Conservation (phyloP, 2,797 vertebrate genomes). For the Brachyalestes nurse region DNA sequence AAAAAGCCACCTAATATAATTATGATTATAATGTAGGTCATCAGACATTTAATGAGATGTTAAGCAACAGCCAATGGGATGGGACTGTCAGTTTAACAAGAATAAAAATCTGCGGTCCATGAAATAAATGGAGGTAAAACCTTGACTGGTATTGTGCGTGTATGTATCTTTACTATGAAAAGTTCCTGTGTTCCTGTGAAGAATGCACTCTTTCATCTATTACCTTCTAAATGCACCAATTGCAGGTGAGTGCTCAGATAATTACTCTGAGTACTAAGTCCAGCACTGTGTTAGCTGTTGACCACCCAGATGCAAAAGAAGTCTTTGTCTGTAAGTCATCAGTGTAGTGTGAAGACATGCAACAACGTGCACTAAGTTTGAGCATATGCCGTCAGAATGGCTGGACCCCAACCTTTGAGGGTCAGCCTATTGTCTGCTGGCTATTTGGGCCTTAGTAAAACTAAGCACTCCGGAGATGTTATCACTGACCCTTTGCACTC, state of each 20-base stretch:
- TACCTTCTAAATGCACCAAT: background rate
- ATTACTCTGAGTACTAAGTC: background rate
- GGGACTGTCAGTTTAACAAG: too few species aligned
- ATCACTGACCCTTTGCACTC: slow-evolving; percentile 50
- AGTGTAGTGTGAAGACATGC: slow-evolving; percentile 15
- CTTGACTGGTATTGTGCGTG: too few species aligned
- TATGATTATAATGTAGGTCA: too few species aligned
- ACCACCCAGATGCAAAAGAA: slow-evolving; percentile 47
- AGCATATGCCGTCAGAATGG: slow-evolving; percentile 29
- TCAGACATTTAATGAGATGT: too few species aligned
- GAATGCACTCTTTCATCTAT: background rate
- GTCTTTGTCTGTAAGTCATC: slow-evolving; percentile 21
- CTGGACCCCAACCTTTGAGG: slow-evolving; percentile 41
- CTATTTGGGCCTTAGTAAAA: slow-evolving; percentile 52
- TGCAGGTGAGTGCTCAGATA: background rate
- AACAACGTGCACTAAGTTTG: slow-evolving; percentile 18
- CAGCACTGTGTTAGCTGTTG: background rate
- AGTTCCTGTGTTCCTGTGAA: background rate
- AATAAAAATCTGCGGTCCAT: too few species aligned
- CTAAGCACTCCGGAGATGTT: slow-evolving; percentile 56
- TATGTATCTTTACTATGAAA: too few species aligned
- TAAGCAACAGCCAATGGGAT: too few species aligned
- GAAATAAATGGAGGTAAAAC: too few species aligned
- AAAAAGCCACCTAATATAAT: too few species aligned
- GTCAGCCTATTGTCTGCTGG: slow-evolving; percentile 57